Conservation (phyloP, 2,888 invertebrate genomes). For the Nymphalis polychloros region DNA sequence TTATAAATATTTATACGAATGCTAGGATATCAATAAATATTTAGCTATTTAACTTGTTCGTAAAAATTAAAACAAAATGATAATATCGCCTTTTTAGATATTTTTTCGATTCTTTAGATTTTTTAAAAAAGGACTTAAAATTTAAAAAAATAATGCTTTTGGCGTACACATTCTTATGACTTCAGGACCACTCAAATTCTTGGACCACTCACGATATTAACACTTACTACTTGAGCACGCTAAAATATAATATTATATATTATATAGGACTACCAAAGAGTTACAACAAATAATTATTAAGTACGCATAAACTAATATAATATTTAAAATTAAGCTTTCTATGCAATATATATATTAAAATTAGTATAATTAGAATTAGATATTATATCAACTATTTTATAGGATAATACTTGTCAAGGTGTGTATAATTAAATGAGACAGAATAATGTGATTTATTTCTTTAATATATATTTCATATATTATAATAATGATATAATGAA, state of each 20-base stretch:
- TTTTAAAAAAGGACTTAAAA: not conserved
- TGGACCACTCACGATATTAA: slow-evolving; percentile 29
- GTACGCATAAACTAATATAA: not conserved
- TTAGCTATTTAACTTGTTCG: no score
- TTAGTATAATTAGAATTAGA: not conserved
- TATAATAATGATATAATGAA: not conserved
- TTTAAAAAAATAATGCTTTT: not conserved
- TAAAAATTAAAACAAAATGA: no score
- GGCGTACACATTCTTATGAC: slow-evolving; percentile 32
- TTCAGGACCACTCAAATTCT: slow-evolving; percentile 32
- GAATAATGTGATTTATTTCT: not conserved
- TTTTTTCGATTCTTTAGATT: slow-evolving; percentile 4
- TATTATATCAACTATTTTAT: not conserved
- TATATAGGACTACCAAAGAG: slow-evolving; percentile 14
- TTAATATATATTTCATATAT: not conserved
- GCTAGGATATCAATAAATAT: no score
- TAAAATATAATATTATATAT: slow-evolving; percentile 8
- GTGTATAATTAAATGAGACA: slow-evolving; percentile 2
- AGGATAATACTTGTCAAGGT: not conserved
- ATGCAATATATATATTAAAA: not conserved
- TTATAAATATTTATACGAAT: not conserved
- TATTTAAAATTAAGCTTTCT: not conserved
- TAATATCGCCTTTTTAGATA: not conserved
- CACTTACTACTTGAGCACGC: slow-evolving; percentile 25
- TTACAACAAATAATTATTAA: not conserved